These are phyloP conservation scores for Callipepla squamata DNA, from an alignment of 2,113 vertebrate genomes.

Conservation along the genomic window DNA sequence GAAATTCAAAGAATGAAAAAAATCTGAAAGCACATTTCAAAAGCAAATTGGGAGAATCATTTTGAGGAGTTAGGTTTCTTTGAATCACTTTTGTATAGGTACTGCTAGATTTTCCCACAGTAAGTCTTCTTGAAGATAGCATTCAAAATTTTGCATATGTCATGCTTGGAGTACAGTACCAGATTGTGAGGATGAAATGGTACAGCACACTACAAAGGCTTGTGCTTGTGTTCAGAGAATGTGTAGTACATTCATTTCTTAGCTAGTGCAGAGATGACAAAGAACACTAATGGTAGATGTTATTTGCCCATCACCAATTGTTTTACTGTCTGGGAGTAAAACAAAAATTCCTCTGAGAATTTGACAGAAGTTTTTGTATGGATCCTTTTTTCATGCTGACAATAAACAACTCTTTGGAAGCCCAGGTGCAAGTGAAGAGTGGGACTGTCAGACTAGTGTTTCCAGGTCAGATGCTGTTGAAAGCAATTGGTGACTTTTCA, in stretches of 20 bases:
- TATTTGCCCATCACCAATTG: neutral
- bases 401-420: neutral
- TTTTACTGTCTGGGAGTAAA: neutral
- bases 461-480: conserved; percentile 28
- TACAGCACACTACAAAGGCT: neutral
- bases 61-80: neutral
- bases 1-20: neutral
- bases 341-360: conserved; percentile 2
- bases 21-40: neutral
- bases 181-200: neutral
- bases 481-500: neutral
- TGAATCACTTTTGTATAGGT: neutral
- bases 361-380: neutral
- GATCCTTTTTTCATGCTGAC: neutral
- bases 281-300: neutral
- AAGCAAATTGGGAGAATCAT: neutral
- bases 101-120: neutral
- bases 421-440: neutral
- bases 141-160: neutral
- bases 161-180: neutral
- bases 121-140: neutral
- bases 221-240: neutral
- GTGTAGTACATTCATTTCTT: neutral
- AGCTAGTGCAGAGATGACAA: fast-evolving
- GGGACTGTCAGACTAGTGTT: neutral